Conservation (phyloP, 1,140 invertebrate species). For the Drosophila pseudoobscura region DNA sequence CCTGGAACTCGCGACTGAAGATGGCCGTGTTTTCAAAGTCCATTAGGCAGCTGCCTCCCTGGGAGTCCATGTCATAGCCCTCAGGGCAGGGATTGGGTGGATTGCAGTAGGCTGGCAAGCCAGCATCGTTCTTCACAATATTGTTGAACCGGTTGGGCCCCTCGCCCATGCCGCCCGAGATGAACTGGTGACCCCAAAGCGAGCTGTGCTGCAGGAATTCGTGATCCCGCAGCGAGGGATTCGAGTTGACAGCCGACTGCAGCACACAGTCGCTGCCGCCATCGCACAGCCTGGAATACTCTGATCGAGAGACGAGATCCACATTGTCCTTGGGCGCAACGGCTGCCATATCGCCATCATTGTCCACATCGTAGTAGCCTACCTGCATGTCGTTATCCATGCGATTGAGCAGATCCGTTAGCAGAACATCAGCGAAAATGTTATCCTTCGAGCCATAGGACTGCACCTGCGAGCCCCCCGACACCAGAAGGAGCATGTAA, state of each 20-base stretch:
- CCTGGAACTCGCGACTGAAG: constrained; percentile 97
- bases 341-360: constrained; percentile 66
- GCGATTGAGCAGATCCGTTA: constrained; percentile 88
- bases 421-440: constrained; percentile 86
- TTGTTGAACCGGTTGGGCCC: constrained; percentile 87
- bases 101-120: constrained; percentile 98
- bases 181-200: constrained; percentile 92
- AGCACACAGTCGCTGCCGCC: constrained; percentile 70
- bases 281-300: constrained; percentile 83
- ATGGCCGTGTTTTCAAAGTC: constrained; percentile 98
- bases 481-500: constrained; percentile 32
- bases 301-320: constrained; percentile 84
- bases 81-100: constrained; percentile 99
- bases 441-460: constrained; percentile 69
- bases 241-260: constrained; percentile 79
- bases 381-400: constrained; percentile 88
- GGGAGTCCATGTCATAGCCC: constrained; percentile 91
- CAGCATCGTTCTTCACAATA: constrained; percentile 94
- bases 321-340: constrained; percentile 78
- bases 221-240: constrained; percentile 92
- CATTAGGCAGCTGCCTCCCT: constrained; percentile 90
- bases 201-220: constrained; percentile 95
- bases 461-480: constrained; percentile 25
- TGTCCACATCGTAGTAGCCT: constrained; percentile 86
- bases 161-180: constrained; percentile 90